phyloP scores from a whole-genome alignment of 2,797 vertebrate genomes.

The Rhinatrema bivittatum region DNA sequence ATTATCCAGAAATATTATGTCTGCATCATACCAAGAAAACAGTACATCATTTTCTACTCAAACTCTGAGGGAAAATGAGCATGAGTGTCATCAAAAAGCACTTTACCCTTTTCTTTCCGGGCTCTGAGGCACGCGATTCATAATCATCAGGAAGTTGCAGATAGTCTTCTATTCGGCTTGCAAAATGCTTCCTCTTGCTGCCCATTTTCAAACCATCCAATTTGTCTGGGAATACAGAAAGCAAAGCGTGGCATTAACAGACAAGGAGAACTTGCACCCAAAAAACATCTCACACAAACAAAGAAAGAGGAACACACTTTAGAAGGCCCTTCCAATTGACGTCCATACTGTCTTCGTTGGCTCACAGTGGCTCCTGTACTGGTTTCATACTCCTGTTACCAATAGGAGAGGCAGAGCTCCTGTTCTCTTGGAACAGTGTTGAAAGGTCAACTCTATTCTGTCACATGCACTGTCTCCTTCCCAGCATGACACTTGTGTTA shows the following conservation, averaged over 20 bases:
- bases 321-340: constrained; percentile 9
- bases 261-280: constrained; percentile 15
- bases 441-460: too few species aligned
- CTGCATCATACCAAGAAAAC: too few species aligned
- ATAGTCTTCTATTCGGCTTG: constrained; percentile 85
- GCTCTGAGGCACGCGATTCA: constrained; percentile 87
- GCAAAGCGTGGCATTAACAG: constrained; percentile 54
- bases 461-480: too few species aligned
- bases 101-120: constrained; percentile 95
- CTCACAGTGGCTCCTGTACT: constrained; percentile 30
- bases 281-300: constrained; percentile 34
- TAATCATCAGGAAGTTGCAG: constrained; percentile 97
- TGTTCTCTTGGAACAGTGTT: too few species aligned
- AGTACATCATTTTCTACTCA: constrained; percentile 93
- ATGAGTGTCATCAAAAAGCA: too few species aligned
- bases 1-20: too few species aligned
- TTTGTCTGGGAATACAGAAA: constrained; percentile 80
- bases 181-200: constrained; percentile 87
- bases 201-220: constrained; percentile 86
- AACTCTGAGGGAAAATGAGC: constrained; percentile 92
- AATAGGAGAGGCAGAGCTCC: too few species aligned
- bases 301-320: constrained; percentile 28
- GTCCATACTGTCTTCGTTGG: constrained; percentile 36
- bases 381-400: constrained; percentile 29
- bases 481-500: too few species aligned